phyloP scores from a whole-genome alignment of 1,140 invertebrate genomes.

The Drosophila bocqueti region DNA sequence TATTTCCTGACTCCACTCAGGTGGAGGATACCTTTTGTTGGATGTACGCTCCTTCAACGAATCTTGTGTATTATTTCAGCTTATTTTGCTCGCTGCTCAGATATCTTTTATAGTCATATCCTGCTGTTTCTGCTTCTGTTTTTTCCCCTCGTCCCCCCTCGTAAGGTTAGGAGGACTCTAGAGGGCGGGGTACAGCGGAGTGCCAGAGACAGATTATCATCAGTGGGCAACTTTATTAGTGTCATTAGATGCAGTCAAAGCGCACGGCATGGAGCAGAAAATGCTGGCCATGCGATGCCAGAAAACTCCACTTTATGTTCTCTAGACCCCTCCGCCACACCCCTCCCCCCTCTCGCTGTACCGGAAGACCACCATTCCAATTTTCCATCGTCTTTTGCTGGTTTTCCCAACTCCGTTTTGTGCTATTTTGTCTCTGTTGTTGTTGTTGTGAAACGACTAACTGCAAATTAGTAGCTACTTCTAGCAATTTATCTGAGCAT shows the following conservation, averaged over 20 bases:
- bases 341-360: too few relatives aligned
- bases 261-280: slow-evolving; percentile 70
- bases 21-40: background rate
- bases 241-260: slow-evolving; percentile 80
- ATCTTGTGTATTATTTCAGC: slow-evolving; percentile 36
- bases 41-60: background rate
- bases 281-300: slow-evolving; percentile 45
- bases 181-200: slow-evolving; percentile 13
- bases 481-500: slow-evolving; percentile 76
- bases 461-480: slow-evolving; percentile 80
- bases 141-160: background rate
- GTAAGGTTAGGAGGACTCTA: background rate
- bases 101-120: slow-evolving; percentile 72
- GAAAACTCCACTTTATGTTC: slow-evolving; percentile 45
- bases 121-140: slow-evolving; percentile 47
- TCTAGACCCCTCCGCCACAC: background rate
- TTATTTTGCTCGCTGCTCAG: slow-evolving; percentile 41
- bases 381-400: slow-evolving; percentile 38
- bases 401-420: slow-evolving; percentile 31
- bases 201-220: slow-evolving; percentile 79
- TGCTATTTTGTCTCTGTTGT: slow-evolving; percentile 22
- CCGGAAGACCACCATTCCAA: slow-evolving; percentile 18
- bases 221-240: slow-evolving; percentile 80
- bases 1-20: background rate
- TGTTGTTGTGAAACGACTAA: slow-evolving; percentile 62